Evolutionary conservation across 1,140 invertebrate species (phyloP).

Genomic region (Phocides pigmalion): DNA sequence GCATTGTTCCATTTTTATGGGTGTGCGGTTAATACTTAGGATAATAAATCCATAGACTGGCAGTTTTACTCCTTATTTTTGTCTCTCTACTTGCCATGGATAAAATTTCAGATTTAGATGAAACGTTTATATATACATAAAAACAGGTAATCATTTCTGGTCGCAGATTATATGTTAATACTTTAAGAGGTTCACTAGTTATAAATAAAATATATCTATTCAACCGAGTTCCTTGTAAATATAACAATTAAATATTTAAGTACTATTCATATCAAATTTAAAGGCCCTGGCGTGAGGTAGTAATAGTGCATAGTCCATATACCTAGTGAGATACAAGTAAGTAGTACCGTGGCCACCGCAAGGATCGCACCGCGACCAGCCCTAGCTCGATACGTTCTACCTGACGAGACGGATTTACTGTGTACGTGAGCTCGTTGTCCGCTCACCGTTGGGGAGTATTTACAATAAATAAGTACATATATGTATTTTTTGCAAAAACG

Average conservation of each 20-base stretch:
- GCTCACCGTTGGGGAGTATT: slow-evolving; percentile 39
- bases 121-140: too few species aligned
- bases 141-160: too few species aligned
- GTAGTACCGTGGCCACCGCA: not conserved
- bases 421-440: not conserved
- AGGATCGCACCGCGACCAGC: not conserved
- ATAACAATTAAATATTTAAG: not conserved
- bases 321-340: too few species aligned
- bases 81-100: too few species aligned
- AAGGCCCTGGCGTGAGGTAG: not conserved
- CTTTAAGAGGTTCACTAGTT: not conserved
- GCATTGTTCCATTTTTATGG: too few species aligned
- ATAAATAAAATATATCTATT: not conserved
- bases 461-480: slow-evolving; percentile 71
- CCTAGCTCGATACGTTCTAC: not conserved
- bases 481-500: slow-evolving; percentile 41
- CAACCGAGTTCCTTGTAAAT: too few species aligned
- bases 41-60: too few species aligned
- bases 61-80: too few species aligned
- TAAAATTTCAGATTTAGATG: too few species aligned
- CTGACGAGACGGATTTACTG: not conserved
- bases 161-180: not conserved
- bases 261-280: not conserved
- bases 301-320: not conserved
- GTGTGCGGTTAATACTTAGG: too few species aligned